Conservation (phyloP, 2,113 vertebrate genomes). For the Typhlomys cinereus region DNA sequence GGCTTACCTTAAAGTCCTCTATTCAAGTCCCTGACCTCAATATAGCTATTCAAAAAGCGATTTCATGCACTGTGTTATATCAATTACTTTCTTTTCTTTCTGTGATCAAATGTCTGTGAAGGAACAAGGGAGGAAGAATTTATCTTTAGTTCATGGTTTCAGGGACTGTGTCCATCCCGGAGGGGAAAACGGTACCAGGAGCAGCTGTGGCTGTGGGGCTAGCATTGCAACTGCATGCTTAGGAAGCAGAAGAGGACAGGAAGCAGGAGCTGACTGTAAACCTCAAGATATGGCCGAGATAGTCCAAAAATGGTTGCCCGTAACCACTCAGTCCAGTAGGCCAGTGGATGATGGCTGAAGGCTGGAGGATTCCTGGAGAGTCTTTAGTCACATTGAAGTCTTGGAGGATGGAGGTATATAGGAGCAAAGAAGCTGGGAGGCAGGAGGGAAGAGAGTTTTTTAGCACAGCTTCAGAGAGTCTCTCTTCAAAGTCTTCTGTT, state of each 20-base stretch:
- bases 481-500: too few species aligned
- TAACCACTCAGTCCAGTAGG: too few species aligned
- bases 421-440: too few species aligned
- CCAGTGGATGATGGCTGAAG: too few species aligned
- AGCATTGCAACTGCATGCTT: background rate
- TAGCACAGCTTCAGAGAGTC: too few species aligned
- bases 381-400: too few species aligned
- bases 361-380: too few species aligned
- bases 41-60: background rate
- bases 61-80: background rate
- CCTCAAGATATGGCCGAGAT: background rate
- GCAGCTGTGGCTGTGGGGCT: too few species aligned
- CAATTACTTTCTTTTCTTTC: background rate
- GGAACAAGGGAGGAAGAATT: background rate
- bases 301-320: too few species aligned
- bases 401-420: too few species aligned
- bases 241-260: background rate
- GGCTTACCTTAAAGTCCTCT: background rate
- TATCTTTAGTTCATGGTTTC: background rate
- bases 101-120: background rate
- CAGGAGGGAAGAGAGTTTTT: too few species aligned
- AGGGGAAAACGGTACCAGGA: background rate
- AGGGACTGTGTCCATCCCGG: background rate
- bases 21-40: background rate
- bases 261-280: background rate